Evolutionary conservation across 30 jellyfish, hydroid and myxozoan species (phyloP).

Genomic region (Chironex yamaguchii): DNA sequence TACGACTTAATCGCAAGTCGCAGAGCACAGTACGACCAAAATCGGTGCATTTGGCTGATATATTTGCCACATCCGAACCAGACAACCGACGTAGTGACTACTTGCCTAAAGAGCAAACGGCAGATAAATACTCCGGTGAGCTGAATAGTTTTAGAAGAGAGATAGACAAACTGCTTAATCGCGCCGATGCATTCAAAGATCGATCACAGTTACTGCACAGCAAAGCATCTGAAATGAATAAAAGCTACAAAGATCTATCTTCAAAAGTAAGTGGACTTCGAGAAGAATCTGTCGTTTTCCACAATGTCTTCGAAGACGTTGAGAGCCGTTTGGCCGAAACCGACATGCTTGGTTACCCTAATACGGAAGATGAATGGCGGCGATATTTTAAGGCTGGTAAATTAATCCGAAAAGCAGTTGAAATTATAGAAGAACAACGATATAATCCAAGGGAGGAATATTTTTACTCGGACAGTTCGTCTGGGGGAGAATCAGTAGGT

Average conservation of each 20-base stretch:
- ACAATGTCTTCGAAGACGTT: slow-evolving; percentile 39
- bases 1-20: too few species aligned
- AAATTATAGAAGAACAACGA: slow-evolving; percentile 23
- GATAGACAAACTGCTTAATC: slow-evolving; percentile 49
- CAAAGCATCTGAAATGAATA: slow-evolving; percentile 42
- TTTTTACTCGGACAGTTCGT: slow-evolving; percentile 62
- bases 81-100: background rate
- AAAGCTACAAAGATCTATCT: slow-evolving; percentile 54
- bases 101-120: background rate
- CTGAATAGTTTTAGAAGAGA: slow-evolving; percentile 54
- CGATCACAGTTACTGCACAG: slow-evolving; percentile 62
- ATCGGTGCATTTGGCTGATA: slow-evolving; percentile 62
- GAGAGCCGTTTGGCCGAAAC: slow-evolving; percentile 72
- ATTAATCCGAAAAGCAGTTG: slow-evolving; percentile 60
- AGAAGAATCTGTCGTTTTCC: slow-evolving; percentile 70
- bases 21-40: too few species aligned
- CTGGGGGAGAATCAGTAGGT: background rate
- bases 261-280: slow-evolving; percentile 54
- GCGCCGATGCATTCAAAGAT: slow-evolving; percentile 61
- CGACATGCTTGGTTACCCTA: slow-evolving; percentile 68
- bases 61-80: slow-evolving; percentile 20
- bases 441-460: slow-evolving; percentile 58
- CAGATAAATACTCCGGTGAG: slow-evolving; percentile 50
- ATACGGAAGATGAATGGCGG: slow-evolving; percentile 83
- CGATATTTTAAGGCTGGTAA: slow-evolving; percentile 47